Evolutionary conservation across 1,140 invertebrate species (phyloP).

Genomic region (Apolygus lucorum): DNA sequence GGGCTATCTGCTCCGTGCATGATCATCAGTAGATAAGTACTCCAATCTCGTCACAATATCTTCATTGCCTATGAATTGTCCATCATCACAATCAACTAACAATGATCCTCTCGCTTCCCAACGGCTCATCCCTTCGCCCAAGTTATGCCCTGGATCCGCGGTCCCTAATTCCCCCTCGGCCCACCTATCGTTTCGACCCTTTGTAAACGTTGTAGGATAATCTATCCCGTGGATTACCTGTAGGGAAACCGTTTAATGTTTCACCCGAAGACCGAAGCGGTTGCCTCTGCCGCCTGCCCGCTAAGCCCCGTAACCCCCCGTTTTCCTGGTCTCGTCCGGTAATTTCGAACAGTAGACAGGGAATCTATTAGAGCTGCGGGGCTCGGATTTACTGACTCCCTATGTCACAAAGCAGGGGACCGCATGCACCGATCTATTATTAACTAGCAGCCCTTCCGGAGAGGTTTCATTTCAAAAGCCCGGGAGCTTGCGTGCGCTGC

Average conservation of each 20-base stretch:
- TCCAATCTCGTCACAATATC: too few species aligned
- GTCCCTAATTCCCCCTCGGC: too few species aligned
- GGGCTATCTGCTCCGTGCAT: too few species aligned
- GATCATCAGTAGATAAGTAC: too few species aligned
- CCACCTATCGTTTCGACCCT: neutral
- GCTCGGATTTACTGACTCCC: neutral
- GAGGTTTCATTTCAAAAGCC: neutral
- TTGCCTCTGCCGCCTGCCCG: neutral
- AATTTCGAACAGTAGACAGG: neutral
- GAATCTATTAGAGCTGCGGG: neutral
- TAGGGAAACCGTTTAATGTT: constrained; percentile 1
- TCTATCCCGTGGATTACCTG: neutral
- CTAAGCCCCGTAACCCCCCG: neutral
- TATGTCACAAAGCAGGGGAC: neutral
- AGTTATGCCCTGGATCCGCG: too few species aligned
- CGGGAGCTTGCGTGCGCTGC: neutral
- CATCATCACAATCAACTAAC: too few species aligned
- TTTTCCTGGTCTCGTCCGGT: neutral
- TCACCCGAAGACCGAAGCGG: neutral
- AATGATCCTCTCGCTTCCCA: too few species aligned
- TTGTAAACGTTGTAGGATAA: neutral
- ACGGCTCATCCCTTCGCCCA: too few species aligned
- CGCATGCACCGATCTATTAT: neutral
- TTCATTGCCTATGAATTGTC: too few species aligned
- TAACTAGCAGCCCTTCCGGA: neutral